Conservation (phyloP, 1,140 invertebrate species). For the Homarus americanus region DNA sequence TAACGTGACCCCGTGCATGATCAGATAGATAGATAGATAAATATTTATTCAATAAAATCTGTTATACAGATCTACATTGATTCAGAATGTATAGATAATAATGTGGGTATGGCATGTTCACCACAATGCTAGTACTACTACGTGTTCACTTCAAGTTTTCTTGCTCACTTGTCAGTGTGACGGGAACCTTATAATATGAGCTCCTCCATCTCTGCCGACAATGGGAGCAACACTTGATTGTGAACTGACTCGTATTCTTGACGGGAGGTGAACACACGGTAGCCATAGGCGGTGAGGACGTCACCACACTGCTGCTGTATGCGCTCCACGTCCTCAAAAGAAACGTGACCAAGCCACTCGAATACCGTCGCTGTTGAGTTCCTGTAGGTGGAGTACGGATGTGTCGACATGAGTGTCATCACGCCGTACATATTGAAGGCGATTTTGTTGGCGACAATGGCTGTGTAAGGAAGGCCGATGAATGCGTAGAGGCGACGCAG, state of each 20-base stretch:
- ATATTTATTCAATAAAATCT: no score
- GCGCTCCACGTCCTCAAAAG: constrained; percentile 29
- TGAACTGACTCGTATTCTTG: not conserved
- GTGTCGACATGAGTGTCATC: not conserved
- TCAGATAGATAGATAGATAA: no score
- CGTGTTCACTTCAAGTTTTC: no score
- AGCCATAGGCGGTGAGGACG: constrained; percentile 39
- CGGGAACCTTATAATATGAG: no score
- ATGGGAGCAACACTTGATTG: no score
- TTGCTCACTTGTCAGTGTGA: no score
- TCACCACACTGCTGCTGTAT: constrained; percentile 44
- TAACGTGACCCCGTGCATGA: no score
- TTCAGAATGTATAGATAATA: no score
- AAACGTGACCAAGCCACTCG: constrained; percentile 28
- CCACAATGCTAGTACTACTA: no score
- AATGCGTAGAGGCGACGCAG: constrained; percentile 41
- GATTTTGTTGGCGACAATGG: not conserved
- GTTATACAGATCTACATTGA: no score
- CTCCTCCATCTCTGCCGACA: no score
- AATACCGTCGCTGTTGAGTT: constrained; percentile 34
- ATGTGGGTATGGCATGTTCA: no score
- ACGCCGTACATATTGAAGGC: not conserved
- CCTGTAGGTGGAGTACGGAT: constrained; percentile 27
- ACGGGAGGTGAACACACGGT: constrained; percentile 4
- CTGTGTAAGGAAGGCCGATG: constrained; percentile 38